These are phyloP conservation scores for Sanderia malayensis DNA, from an alignment of 30 jellyfish, hydroid and myxozoan genomes.

Conservation along the genomic window DNA sequence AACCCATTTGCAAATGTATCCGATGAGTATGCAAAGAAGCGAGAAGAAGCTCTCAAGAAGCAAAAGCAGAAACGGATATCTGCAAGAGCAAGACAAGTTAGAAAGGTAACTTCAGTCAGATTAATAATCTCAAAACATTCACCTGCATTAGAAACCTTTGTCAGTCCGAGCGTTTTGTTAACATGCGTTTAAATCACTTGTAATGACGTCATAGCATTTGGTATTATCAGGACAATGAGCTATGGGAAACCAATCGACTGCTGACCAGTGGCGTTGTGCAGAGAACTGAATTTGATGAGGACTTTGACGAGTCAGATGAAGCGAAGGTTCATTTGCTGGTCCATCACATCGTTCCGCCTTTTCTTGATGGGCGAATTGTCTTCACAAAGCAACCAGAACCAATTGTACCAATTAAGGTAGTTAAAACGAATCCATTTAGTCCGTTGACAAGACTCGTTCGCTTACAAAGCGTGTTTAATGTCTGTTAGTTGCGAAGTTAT, in stretches of 20 bases:
- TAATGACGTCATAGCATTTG: no score
- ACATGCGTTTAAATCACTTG: no score
- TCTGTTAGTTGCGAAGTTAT: no score
- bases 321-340: conserved; percentile 98
- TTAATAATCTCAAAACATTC: no score
- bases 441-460: no score
- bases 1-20: conserved; percentile 93
- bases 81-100: conserved; percentile 97
- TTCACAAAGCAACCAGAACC: conserved; percentile 99
- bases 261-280: conserved; percentile 96
- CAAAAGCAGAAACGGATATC: conserved; percentile 79
- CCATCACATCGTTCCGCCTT: conserved; percentile 98
- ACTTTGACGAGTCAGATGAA: conserved; percentile 97
- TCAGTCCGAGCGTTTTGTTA: no score
- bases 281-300: conserved; percentile 87
- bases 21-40: conserved; percentile 92
- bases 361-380: conserved; percentile 94
- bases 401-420: conserved; percentile 92
- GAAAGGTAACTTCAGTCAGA: conserved; percentile 58
- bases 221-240: conserved; percentile 95
- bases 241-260: conserved; percentile 95
- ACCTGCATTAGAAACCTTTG: no score
- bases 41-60: conserved; percentile 85
- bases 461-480: no score
- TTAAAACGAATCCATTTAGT: background rate